These are phyloP conservation scores for Labia minor DNA, from an alignment of 2,888 invertebrate species.

Conservation along the genomic window DNA sequence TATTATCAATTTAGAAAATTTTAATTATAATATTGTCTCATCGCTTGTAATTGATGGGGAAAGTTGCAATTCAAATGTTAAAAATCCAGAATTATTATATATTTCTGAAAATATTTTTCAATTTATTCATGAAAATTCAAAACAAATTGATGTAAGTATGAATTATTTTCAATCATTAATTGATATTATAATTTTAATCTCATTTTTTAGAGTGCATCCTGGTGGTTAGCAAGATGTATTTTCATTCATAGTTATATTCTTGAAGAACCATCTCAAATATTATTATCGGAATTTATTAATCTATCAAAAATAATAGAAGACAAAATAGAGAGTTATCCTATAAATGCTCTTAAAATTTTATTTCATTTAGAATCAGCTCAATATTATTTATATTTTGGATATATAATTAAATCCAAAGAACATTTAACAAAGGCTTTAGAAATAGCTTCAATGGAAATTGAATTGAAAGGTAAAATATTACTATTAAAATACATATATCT, in stretches of 20 bases:
- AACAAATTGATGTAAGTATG: conserved; percentile 29
- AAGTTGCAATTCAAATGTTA: conserved; percentile 53
- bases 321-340: conserved; percentile 29
- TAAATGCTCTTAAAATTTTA: conserved; percentile 30
- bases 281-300: conserved; percentile 49
- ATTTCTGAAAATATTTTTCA: conserved; percentile 31
- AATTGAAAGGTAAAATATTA: conserved; percentile 50
- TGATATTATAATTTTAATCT: no score
- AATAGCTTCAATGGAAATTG: conserved; percentile 53
- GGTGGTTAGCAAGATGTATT: conserved; percentile 67
- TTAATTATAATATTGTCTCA: conserved; percentile 25
- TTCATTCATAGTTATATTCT: conserved; percentile 63
- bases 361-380: conserved; percentile 50
- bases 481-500: conserved; percentile 24
- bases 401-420: conserved; percentile 57
- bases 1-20: conserved; percentile 17
- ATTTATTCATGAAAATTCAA: conserved; percentile 17
- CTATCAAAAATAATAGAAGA: conserved; percentile 30
- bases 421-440: conserved; percentile 53
- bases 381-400: conserved; percentile 61
- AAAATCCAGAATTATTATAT: conserved; percentile 42
- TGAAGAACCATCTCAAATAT: conserved; percentile 60
- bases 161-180: no score
- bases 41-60: conserved; percentile 51
- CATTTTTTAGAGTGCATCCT: conserved; percentile 38